A percentile compares a stretch with the other conserved stretches of the same genome.
Evolutionary conservation across 2,888 invertebrate genomes (phyloP).

Genomic region (Lasioglossum pauxillum): DNA sequence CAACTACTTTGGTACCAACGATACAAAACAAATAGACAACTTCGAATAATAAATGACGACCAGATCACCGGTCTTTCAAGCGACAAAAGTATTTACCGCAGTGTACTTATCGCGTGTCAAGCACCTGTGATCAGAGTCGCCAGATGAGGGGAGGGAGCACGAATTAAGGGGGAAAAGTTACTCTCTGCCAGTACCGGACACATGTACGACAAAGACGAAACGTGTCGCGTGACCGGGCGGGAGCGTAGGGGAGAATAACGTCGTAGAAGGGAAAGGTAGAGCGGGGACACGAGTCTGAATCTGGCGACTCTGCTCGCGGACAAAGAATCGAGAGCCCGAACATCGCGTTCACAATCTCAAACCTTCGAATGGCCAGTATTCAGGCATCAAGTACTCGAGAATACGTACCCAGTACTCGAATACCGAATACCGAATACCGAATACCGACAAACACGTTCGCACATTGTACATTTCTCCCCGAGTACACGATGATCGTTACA

Average conservation of each 20-base stretch:
- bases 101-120: not conserved
- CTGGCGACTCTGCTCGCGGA: too few species aligned
- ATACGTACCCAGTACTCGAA: not conserved
- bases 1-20: not conserved
- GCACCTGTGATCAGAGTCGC: too few species aligned
- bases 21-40: not conserved
- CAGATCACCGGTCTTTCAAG: not conserved
- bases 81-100: not conserved
- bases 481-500: constrained; percentile 36
- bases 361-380: not conserved
- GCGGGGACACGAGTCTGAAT: too few species aligned
- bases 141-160: too few species aligned
- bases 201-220: too few species aligned
- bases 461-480: constrained; percentile 36
- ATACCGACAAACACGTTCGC: constrained; percentile 12
- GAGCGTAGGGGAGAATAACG: too few species aligned
- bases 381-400: not conserved
- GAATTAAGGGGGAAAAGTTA: too few species aligned
- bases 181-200: too few species aligned
- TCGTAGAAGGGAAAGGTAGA: too few species aligned
- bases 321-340: too few species aligned
- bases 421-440: constrained; percentile 10
- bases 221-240: too few species aligned
- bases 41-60: not conserved
- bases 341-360: too few species aligned